Conservation (phyloP, 2,113 vertebrate genomes). For the Megaceryle maxima region DNA sequence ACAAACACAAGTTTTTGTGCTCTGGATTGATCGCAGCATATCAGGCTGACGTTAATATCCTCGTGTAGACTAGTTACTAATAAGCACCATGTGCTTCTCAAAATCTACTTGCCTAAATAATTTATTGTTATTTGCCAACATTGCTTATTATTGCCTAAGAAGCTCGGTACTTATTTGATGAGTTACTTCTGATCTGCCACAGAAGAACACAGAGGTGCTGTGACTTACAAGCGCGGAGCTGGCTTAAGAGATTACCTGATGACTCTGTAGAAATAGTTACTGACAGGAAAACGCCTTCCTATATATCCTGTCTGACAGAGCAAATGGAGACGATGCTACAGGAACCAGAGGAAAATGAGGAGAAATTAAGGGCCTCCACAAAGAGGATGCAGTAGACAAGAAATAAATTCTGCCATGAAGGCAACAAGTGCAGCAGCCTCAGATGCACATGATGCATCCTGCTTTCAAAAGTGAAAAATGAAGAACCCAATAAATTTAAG, state of each 20-base stretch:
- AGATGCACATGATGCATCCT: rapidly evolving
- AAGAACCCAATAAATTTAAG: neutral
- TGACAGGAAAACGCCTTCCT: neutral
- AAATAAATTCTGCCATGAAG: neutral
- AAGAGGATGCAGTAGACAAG: neutral
- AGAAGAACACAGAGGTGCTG: neutral
- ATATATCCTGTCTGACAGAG: neutral
- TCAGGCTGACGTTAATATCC: neutral
- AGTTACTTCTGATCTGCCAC: neutral
- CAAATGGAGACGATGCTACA: neutral
- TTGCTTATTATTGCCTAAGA: neutral
- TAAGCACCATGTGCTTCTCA: neutral
- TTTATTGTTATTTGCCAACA: neutral
- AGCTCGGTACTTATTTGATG: neutral
- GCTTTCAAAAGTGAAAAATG: neutral
- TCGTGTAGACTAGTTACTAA: neutral
- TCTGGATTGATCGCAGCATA: rapidly evolving
- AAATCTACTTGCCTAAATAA: neutral
- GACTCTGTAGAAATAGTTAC: neutral
- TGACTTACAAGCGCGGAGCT: neutral
- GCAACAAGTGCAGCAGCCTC: neutral
- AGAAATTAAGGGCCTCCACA: neutral
- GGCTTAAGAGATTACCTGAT: neutral
- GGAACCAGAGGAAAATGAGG: neutral
- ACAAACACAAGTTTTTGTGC: neutral